phyloP scores from a whole-genome alignment of 1,140 invertebrate genomes.

The Ostrea edulis region DNA sequence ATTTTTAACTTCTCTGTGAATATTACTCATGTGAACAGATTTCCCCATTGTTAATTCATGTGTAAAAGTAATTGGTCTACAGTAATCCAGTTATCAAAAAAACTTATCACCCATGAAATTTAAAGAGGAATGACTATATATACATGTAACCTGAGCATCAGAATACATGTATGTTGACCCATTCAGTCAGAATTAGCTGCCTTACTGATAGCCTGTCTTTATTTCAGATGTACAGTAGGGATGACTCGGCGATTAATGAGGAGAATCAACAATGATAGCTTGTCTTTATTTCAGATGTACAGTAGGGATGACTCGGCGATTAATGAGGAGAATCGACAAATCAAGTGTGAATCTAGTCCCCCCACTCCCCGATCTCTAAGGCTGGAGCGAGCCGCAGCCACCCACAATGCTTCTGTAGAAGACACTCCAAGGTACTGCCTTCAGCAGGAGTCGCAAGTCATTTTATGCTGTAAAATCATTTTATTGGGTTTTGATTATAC shows the following conservation, averaged over 20 bases:
- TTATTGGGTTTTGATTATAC: too few relatives aligned
- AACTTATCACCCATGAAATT: background rate
- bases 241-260: constrained; percentile 81
- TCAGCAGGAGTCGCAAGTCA: too few relatives aligned
- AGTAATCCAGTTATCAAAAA: background rate
- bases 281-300: constrained; percentile 36
- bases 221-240: constrained; percentile 63
- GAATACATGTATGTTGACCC: background rate
- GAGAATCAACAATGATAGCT: constrained; percentile 87
- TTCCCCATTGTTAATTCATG: too few relatives aligned
- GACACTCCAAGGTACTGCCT: constrained; percentile 80
- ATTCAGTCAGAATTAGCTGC: too few relatives aligned
- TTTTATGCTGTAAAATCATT: too few relatives aligned
- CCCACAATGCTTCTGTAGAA: constrained; percentile 88
- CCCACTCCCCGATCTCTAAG: constrained; percentile 90
- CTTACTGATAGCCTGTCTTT: background rate
- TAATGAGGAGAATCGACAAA: constrained; percentile 86
- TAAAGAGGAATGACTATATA: background rate
- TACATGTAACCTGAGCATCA: background rate
- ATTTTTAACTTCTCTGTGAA: too few relatives aligned
- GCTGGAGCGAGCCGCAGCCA: constrained; percentile 90
- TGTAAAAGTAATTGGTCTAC: too few relatives aligned
- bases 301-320: constrained; percentile 75
- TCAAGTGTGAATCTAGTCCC: constrained; percentile 85
- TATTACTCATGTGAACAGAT: too few relatives aligned